A percentile compares a stretch with the other conserved stretches of the same genome.
Conservation (phyloP, 2,113 vertebrate species). For the Garra rufa region DNA sequence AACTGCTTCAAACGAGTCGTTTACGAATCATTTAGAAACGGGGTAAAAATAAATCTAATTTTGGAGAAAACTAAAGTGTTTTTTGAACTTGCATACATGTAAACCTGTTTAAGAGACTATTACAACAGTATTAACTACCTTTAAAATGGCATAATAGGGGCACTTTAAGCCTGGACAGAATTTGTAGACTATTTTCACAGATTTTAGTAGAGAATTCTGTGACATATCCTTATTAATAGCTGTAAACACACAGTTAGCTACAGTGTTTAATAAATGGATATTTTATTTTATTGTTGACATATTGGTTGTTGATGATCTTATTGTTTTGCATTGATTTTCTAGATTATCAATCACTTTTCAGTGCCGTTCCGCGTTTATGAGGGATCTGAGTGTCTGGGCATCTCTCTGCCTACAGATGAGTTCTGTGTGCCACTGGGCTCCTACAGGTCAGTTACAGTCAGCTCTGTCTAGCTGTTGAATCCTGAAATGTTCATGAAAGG, state of each 20-base stretch:
- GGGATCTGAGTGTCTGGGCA: conserved; percentile 83
- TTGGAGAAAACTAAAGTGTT: too few relatives aligned
- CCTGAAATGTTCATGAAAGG: background rate
- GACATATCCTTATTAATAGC: background rate
- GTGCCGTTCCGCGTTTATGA: conserved; percentile 87
- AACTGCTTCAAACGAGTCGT: too few relatives aligned
- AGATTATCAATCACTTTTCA: conserved; percentile 97
- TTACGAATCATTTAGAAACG: too few relatives aligned
- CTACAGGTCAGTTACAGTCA: conserved; percentile 85
- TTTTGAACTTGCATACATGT: too few relatives aligned
- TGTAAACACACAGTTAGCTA: background rate
- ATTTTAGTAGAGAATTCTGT: background rate
- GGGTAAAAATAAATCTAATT: too few relatives aligned
- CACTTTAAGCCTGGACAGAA: too few relatives aligned
- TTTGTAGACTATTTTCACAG: too few relatives aligned
- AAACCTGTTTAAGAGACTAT: too few relatives aligned
- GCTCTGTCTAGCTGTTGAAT: too few relatives aligned
- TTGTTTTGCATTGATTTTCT: conserved; percentile 7
- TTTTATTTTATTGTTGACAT: background rate
- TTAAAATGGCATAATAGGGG: too few relatives aligned
- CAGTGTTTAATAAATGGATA: background rate
- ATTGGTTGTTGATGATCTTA: background rate
- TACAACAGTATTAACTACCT: too few relatives aligned
- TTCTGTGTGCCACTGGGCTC: conserved; percentile 91
- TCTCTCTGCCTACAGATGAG: conserved; percentile 84